Percentiles rank a stretch among this genome's conserved stretches.
phyloP scores from a whole-genome alignment of 2,888 invertebrate species.

The Gastracanthus pulcherrimus region DNA sequence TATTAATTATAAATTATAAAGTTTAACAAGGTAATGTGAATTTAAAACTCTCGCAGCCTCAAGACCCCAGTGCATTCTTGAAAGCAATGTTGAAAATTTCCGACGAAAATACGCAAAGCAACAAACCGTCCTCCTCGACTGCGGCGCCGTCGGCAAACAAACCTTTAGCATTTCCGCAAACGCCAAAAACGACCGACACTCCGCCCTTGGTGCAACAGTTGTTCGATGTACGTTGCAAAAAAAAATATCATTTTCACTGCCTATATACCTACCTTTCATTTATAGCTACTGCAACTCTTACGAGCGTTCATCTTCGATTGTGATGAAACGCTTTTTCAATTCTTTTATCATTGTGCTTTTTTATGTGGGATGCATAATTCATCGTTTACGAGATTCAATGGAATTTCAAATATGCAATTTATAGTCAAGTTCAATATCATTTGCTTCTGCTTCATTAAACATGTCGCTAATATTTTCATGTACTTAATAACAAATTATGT shows the following conservation, averaged over 20 bases:
- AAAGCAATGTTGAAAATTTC: constrained; percentile 74
- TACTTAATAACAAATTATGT: too few species aligned
- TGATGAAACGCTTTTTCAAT: too few species aligned
- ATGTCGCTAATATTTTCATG: not conserved
- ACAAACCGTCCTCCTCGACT: constrained; percentile 42
- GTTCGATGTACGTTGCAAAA: constrained; percentile 72
- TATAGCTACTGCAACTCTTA: not conserved
- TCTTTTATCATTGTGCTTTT: not conserved
- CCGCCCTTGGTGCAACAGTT: constrained; percentile 75
- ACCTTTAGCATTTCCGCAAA: constrained; percentile 62
- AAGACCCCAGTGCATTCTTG: constrained; percentile 74
- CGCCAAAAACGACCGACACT: constrained; percentile 68
- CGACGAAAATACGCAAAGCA: constrained; percentile 66
- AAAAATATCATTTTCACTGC: constrained; percentile 4
- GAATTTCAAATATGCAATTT: not conserved
- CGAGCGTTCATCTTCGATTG: not conserved
- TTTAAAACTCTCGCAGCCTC: constrained; percentile 63
- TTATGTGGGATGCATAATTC: not conserved
- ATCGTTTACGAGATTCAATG: not conserved
- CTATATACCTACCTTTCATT: not conserved
- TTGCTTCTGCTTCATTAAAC: not conserved
- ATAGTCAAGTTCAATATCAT: not conserved
- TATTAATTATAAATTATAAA: too few species aligned
- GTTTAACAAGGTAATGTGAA: too few species aligned
- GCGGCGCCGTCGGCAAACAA: constrained; percentile 58